Conservation (phyloP, 2,797 vertebrate species). For the Trematomus bernacchii region DNA sequence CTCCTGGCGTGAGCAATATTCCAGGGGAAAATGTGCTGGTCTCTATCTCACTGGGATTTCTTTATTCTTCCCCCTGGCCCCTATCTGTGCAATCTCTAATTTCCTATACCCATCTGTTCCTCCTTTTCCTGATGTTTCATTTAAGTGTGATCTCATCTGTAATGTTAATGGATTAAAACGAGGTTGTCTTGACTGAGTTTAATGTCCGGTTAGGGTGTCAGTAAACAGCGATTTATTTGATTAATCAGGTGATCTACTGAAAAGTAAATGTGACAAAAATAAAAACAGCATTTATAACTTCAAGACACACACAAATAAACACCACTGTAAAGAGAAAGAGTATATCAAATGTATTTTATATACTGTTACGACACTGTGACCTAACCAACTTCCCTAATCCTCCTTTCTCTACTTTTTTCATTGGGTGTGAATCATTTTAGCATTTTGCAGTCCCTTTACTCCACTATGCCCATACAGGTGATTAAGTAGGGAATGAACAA, state of each 20-base stretch:
- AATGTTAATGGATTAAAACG: slow-evolving; percentile 65
- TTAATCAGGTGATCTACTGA: slow-evolving; percentile 71
- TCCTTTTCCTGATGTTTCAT: slow-evolving; percentile 36
- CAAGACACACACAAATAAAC: slow-evolving; percentile 29
- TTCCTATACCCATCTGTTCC: slow-evolving; percentile 49
- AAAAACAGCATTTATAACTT: slow-evolving; percentile 43
- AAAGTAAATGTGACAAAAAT: slow-evolving; percentile 53
- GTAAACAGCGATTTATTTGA: slow-evolving; percentile 74
- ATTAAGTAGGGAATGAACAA: slow-evolving; percentile 33
- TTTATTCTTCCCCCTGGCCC: slow-evolving; percentile 50
- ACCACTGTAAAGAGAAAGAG: not conserved
- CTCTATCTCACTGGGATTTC: slow-evolving; percentile 53
- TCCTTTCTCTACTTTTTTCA: slow-evolving; percentile 10
- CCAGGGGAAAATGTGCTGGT: slow-evolving; percentile 48
- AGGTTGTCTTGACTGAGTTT: slow-evolving; percentile 64
- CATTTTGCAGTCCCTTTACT: slow-evolving; percentile 47
- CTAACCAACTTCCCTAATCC: slow-evolving; percentile 13
- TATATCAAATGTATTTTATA: slow-evolving; percentile 4
- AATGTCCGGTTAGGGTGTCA: slow-evolving; percentile 67
- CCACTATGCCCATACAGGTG: slow-evolving; percentile 13
- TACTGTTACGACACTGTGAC: slow-evolving; percentile 10
- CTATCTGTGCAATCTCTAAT: slow-evolving; percentile 50
- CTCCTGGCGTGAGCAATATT: slow-evolving; percentile 71
- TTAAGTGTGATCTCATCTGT: slow-evolving; percentile 51
- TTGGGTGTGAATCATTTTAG: slow-evolving; percentile 41